A percentile compares a stretch with the other conserved stretches of the same genome.
These are phyloP conservation scores for Loripinus fragilis DNA, from an alignment of 2,888 invertebrate genomes.

Conservation along the genomic window DNA sequence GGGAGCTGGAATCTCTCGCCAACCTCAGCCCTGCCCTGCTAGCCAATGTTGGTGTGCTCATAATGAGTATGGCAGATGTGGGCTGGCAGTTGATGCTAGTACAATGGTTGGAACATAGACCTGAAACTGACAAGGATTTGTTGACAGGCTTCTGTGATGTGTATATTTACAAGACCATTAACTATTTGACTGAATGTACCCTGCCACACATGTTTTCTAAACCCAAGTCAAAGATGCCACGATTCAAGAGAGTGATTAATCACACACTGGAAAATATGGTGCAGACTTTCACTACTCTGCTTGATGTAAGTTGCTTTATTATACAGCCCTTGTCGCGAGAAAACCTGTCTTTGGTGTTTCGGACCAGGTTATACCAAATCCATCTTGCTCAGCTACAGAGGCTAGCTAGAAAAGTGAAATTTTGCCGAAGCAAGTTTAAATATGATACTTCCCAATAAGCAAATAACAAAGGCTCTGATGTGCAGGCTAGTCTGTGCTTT, in stretches of 20 bases:
- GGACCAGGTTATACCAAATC: too few species aligned
- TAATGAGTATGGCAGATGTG: constrained; percentile 78
- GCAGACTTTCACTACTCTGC: constrained; percentile 78
- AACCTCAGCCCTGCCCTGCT: constrained; percentile 79
- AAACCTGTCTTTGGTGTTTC: too few species aligned
- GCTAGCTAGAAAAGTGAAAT: too few species aligned
- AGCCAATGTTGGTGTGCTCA: constrained; percentile 80
- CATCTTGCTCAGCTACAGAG: too few species aligned
- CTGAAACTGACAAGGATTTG: constrained; percentile 75
- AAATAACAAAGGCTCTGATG: too few species aligned
- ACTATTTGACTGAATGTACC: constrained; percentile 73
- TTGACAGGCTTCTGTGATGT: constrained; percentile 76
- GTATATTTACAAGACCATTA: constrained; percentile 76
- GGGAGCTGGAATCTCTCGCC: constrained; percentile 80
- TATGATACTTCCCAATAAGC: too few species aligned
- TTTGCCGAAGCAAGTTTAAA: too few species aligned
- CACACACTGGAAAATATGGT: constrained; percentile 80
- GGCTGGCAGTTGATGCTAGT: constrained; percentile 81
- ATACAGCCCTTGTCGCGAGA: too few species aligned
- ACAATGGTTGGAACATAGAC: constrained; percentile 80
- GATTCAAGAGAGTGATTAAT: constrained; percentile 72
- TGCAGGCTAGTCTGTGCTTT: too few species aligned
- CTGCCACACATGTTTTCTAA: constrained; percentile 71
- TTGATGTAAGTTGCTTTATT: constrained; percentile 81
- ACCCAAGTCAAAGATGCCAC: constrained; percentile 51